Percentiles rank a stretch among this genome's conserved stretches.
Conservation (phyloP, 2,888 invertebrate species). For the Halocaridina rubra region DNA sequence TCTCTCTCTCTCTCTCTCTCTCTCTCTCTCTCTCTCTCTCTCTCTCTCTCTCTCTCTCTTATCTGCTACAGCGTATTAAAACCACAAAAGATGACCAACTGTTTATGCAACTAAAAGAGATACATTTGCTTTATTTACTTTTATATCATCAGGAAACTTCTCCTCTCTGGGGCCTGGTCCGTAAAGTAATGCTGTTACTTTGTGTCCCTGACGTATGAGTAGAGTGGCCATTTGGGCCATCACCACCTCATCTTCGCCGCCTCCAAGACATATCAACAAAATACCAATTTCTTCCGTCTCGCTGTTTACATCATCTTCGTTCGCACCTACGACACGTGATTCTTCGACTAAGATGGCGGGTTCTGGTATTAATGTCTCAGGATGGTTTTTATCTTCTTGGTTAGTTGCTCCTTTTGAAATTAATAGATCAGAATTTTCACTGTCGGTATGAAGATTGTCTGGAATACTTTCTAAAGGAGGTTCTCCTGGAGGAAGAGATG, state of each 20-base stretch:
- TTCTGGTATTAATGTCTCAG: too few relatives aligned
- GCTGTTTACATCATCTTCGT: background rate
- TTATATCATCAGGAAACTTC: conserved; percentile 6
- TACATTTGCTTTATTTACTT: background rate
- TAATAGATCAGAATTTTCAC: too few relatives aligned
- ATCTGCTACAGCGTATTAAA: too few relatives aligned
- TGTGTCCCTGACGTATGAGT: conserved; percentile 5
- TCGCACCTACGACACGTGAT: background rate
- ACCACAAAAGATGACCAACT: too few relatives aligned
- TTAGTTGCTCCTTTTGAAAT: too few relatives aligned
- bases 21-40: background rate
- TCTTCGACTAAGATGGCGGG: too few relatives aligned
- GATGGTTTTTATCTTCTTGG: too few relatives aligned
- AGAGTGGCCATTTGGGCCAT: conserved; percentile 31
- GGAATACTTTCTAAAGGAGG: too few relatives aligned
- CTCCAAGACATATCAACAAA: conserved; percentile 20
- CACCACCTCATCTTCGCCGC: conserved; percentile 40
- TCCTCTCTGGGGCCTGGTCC: conserved; percentile 17
- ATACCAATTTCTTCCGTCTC: background rate
- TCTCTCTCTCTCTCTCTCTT: too few relatives aligned
- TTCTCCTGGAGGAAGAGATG: too few relatives aligned
- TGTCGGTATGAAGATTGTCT: too few relatives aligned
- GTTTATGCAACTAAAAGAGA: background rate
- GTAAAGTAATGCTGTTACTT: conserved; percentile 22
- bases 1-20: background rate